Evolutionary conservation across 1,140 invertebrate species (phyloP).

Genomic region (Neotoxoptera formosana): DNA sequence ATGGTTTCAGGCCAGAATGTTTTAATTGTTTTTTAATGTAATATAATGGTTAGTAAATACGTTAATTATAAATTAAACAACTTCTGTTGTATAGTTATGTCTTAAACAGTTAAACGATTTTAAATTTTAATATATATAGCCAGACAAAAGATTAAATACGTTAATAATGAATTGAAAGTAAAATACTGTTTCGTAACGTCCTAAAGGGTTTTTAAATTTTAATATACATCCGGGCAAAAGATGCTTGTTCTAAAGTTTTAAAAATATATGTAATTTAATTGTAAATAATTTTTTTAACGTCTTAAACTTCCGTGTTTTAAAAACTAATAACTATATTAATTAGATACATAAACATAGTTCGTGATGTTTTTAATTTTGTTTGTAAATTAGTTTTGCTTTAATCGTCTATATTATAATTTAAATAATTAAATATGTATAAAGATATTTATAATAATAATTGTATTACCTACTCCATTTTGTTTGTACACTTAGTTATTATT

Average conservation of each 20-base stretch:
- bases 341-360: neutral
- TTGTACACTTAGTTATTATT: too few relatives aligned
- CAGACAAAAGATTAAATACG: neutral
- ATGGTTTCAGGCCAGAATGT: too few relatives aligned
- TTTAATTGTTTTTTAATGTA: too few relatives aligned
- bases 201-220: neutral
- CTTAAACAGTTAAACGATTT: neutral
- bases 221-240: neutral
- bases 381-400: neutral
- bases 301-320: neutral
- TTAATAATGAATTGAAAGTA: neutral
- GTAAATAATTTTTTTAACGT: too few relatives aligned
- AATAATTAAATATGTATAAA: neutral
- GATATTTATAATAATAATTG: too few relatives aligned
- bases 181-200: neutral
- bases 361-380: neutral
- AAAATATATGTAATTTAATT: neutral
- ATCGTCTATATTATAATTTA: too few relatives aligned
- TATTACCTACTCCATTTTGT: too few relatives aligned
- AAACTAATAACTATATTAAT: neutral
- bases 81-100: neutral
- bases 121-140: neutral
- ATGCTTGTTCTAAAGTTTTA: neutral
- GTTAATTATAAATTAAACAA: too few relatives aligned
- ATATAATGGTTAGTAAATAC: too few relatives aligned